Conservation (phyloP, 1,140 invertebrate species). For the Penaeus chinensis region DNA sequence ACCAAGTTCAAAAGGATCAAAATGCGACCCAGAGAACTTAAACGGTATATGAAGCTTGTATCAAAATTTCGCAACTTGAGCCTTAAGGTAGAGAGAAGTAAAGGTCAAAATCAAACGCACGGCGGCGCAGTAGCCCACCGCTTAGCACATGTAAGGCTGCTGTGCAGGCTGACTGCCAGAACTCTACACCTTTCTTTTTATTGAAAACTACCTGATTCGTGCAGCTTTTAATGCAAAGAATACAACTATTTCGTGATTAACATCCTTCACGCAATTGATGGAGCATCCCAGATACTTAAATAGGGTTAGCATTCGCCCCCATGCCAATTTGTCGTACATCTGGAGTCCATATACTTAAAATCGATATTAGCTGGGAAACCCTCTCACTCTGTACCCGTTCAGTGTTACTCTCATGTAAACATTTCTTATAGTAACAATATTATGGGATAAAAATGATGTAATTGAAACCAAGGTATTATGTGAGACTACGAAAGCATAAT, state of each 20-base stretch:
- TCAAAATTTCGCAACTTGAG: not conserved
- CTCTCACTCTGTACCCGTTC: not conserved
- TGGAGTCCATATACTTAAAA: conserved; percentile 26
- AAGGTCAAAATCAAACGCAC: not conserved
- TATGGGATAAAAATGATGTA: not conserved
- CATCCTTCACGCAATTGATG: too few species aligned
- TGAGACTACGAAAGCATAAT: too few species aligned
- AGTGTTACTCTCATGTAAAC: not conserved
- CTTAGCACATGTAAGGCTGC: conserved; percentile 25
- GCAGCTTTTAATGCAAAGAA: too few species aligned
- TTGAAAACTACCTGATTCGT: too few species aligned
- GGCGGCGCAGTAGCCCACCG: not conserved
- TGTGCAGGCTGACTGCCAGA: not conserved
- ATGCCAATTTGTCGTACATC: conserved; percentile 21
- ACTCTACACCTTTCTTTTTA: conserved; percentile 9
- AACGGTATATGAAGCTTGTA: not conserved
- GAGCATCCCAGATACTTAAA: too few species aligned
- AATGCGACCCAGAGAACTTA: not conserved
- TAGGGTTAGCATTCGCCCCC: too few species aligned
- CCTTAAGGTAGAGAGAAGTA: not conserved
- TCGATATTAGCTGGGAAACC: conserved; percentile 25
- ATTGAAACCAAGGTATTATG: not conserved
- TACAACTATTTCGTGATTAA: too few species aligned
- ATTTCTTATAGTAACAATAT: not conserved
- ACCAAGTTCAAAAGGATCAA: too few species aligned